These are phyloP conservation scores for Thereuonema tuberculata DNA, from an alignment of 1,140 invertebrate species.

Conservation along the genomic window DNA sequence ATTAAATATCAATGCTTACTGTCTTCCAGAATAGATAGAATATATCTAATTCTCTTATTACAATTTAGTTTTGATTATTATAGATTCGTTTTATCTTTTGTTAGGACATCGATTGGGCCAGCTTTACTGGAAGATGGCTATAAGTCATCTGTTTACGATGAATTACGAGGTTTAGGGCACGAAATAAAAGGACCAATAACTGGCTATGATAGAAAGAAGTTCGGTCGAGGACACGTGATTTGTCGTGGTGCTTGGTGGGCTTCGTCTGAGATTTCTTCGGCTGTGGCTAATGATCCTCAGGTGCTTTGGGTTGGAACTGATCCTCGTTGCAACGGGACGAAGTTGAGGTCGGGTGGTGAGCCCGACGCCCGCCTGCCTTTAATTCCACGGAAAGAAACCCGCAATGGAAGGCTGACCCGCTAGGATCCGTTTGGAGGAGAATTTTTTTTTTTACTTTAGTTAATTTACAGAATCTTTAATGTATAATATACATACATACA, in stretches of 20 bases:
- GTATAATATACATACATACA: too few species aligned
- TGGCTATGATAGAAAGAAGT: conserved; percentile 18
- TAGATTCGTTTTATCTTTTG: neutral
- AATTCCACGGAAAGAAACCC: too few species aligned
- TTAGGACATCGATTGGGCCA: conserved; percentile 3
- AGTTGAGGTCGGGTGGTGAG: too few species aligned
- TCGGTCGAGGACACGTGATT: conserved; percentile 28
- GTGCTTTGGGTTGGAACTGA: conserved; percentile 22
- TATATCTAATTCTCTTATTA: too few species aligned
- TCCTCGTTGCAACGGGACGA: conserved; percentile 24
- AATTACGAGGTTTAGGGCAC: conserved; percentile 21
- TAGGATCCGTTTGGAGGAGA: too few species aligned
- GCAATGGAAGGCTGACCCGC: too few species aligned
- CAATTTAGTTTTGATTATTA: neutral
- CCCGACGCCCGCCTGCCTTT: too few species aligned
- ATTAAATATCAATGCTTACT: too few species aligned
- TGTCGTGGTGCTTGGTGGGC: conserved; percentile 19
- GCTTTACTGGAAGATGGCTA: conserved; percentile 25
- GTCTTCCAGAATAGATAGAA: too few species aligned
- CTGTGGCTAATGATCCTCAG: neutral
- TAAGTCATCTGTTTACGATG: conserved; percentile 9
- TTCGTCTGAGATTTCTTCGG: neutral
- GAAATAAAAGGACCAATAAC: conserved; percentile 4
- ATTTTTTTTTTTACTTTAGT: too few species aligned
- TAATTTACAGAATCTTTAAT: too few species aligned